A percentile compares a stretch with the other conserved stretches of the same genome.
These are phyloP conservation scores for Hippocampus zosterae DNA, from an alignment of 2,113 vertebrate genomes.

Conservation along the genomic window DNA sequence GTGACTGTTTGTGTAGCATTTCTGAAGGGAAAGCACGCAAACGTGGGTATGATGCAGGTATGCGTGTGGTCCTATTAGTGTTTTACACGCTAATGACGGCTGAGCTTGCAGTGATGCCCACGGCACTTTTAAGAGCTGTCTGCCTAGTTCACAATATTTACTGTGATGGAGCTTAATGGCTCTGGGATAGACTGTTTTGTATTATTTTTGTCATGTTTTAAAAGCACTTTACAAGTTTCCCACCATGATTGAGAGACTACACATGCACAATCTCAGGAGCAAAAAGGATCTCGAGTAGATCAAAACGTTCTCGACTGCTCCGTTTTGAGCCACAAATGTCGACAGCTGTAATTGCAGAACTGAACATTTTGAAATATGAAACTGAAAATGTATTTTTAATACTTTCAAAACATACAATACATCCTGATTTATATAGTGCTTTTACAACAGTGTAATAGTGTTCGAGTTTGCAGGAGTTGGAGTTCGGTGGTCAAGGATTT, in stretches of 20 bases:
- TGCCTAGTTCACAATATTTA: slow-evolving; percentile 66
- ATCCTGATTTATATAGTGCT: no score
- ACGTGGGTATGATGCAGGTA: slow-evolving; percentile 38
- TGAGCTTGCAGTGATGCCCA: slow-evolving; percentile 62
- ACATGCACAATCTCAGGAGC: not conserved
- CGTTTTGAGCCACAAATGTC: not conserved
- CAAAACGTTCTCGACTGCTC: not conserved
- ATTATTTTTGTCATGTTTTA: slow-evolving; percentile 65
- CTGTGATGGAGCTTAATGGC: slow-evolving; percentile 62
- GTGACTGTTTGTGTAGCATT: slow-evolving; percentile 53
- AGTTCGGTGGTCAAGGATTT: no score
- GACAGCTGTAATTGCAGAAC: no score
- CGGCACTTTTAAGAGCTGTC: slow-evolving; percentile 68
- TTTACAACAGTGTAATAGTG: no score
- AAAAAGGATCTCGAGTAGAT: not conserved
- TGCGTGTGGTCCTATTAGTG: slow-evolving; percentile 52
- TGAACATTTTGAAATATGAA: no score
- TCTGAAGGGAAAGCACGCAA: slow-evolving; percentile 58
- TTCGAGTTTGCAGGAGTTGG: no score
- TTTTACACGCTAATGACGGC: slow-evolving; percentile 64
- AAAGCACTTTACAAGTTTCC: slow-evolving; percentile 2
- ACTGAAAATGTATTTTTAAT: no score
- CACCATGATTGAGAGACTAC: not conserved
- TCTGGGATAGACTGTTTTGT: slow-evolving; percentile 43
- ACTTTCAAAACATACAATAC: no score